Evolutionary conservation across 2,113 vertebrate species (phyloP).

Genomic region (Chunga burmeisteri): DNA sequence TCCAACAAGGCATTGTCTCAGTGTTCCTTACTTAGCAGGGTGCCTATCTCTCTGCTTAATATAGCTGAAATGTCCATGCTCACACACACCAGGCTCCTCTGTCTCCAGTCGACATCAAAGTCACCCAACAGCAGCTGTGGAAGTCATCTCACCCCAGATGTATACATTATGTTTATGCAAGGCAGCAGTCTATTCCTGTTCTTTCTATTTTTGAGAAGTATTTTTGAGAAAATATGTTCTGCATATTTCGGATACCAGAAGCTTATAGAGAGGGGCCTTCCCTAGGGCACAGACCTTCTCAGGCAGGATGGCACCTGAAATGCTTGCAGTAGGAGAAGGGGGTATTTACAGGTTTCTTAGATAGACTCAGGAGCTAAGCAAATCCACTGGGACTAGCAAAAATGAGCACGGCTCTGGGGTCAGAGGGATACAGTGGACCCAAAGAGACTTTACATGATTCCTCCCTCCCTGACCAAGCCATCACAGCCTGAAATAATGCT

Average conservation of each 20-base stretch:
- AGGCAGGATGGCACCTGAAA: neutral
- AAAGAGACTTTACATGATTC: neutral
- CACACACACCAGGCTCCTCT: neutral
- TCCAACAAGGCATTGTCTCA: neutral
- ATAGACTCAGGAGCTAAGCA: neutral
- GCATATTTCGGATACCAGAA: neutral
- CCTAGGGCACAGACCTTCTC: neutral
- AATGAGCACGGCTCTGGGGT: neutral
- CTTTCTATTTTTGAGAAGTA: neutral
- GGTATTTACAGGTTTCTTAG: neutral
- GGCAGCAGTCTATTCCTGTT: neutral
- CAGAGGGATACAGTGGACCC: neutral
- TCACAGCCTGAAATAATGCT: neutral
- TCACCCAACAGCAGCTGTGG: neutral
- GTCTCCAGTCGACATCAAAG: neutral
- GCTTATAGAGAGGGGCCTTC: neutral
- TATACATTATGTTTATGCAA: neutral
- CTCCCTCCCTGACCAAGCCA: neutral
- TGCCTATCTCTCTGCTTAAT: neutral
- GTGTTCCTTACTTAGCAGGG: neutral
- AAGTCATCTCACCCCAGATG: neutral
- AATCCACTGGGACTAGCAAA: neutral
- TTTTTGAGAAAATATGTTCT: neutral
- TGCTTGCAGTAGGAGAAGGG: neutral
- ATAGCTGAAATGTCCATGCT: neutral